Evolutionary conservation across 2,888 invertebrate genomes (phyloP), one percentile per base, ranked within the genome.

Genomic region (Andrena dorsata): DNA sequence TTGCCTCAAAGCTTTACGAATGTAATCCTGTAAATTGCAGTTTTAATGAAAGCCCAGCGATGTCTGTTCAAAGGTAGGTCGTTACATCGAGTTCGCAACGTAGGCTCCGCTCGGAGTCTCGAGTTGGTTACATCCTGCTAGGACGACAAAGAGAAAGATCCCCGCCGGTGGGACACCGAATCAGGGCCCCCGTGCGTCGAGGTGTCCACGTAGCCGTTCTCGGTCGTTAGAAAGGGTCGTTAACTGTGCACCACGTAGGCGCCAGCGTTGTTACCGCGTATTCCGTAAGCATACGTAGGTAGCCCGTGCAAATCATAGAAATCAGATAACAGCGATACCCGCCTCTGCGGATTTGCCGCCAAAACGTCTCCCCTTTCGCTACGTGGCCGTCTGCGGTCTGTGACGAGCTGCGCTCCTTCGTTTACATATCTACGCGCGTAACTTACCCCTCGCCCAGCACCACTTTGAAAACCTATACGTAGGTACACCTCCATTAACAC

Each of bases 151-250:
- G 73, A 47, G 64, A 65, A 75, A 82, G 70, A 66, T 35, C 30
- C 66, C 8, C 35, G n/a, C 23, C 30, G 56, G 13, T 7, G 26
- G 30, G 30, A 61, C 53, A 16, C 41, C 69, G 80, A 64, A 65
- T 71, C 32, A 72, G 76, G 16, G 60, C 58, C 72, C 72, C 13
- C 10, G 20, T 23, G 56, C 30, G 63, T 70, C 47, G 30, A 26
- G 66, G 66, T 63, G 68, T 64, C 76, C 76, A n/a, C 72, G 70
- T 75, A 63, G 84, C 72, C 63, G 51, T 76, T 74, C 76, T 72
- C 58, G 68, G 78, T 70, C 75, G 77, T 72, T 75, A 83, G 85
- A 85, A 88, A 87, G 85, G 89, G 64, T 80, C 83, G 82, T 87
- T 85, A 76, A 75, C 76, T 68, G 76, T 58, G 69, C 49, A 60